Evolutionary conservation across 1,140 invertebrate species (phyloP), one percentile per base, ranked within the genome.

Genomic region (Ceratina australensis): DNA sequence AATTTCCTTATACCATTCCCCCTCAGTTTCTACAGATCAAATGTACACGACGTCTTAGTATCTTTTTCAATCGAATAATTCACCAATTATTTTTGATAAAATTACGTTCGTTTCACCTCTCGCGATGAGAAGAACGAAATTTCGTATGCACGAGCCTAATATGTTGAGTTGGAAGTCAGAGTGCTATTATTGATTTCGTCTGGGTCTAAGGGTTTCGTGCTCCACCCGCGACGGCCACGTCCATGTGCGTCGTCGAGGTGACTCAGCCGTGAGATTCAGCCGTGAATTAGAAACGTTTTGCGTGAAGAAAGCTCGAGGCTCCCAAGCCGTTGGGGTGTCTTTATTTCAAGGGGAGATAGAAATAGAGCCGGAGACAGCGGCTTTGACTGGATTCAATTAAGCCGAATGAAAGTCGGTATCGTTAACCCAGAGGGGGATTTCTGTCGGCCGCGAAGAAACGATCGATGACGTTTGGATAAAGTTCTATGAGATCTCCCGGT

Each of bases 171-270:
- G 28, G 5, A 5, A 33, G 28, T 33, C 28, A 33, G 28, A 33
- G 5, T 33, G 28, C 67, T 82, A 64, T 85, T 88, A 88, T 88
- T 81, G 87, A 88, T 88, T 85, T 80, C 79, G 85, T 88, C 87
- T 87, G 87, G 82, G 50, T 57, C 72, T 60, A 78, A 80, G 67
- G 79, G 64, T 72, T 68, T 50, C 79, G 60, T 33, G 75, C 68
- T 72, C 68, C 75, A 72, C 68, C 75, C 75, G 72, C 68, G 49
- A 4, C 3, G 24, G 28, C 2, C 22, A 52, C 52, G 49, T 15
- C 7, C 24, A n/a, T n/a, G 47, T 49, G n/a, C 24, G 13, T n/a
- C n/a, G n/a, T n/a, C n/a, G 16, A 24, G 12, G 10, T 78, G 67
- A 78, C 64, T 83, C 79, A 59, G 5, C 26, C 33, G 59, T 18